phyloP scores from a whole-genome alignment of 2,797 vertebrate genomes.

The Lacerta bilineata region DNA sequence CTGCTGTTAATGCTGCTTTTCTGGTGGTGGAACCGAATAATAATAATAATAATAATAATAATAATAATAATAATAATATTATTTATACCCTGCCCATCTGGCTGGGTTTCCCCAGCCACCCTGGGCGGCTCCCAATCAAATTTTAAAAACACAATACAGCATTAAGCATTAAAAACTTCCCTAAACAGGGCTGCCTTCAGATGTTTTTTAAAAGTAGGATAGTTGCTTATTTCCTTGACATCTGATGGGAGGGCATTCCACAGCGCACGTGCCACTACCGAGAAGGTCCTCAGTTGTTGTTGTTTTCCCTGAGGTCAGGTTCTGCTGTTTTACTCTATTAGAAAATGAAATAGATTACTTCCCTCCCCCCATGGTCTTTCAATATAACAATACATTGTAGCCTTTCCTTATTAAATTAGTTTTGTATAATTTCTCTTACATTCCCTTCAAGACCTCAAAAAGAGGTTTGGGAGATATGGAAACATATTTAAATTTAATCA shows the following conservation, averaged over 20 bases:
- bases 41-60: too few relatives aligned
- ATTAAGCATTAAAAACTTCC: too few relatives aligned
- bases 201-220: too few relatives aligned
- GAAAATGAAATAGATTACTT: neutral
- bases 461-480: neutral
- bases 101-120: too few relatives aligned
- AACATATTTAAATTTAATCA: constrained; percentile 1
- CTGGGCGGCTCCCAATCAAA: too few relatives aligned
- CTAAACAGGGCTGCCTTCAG: too few relatives aligned
- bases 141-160: too few relatives aligned
- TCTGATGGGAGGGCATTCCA: too few relatives aligned
- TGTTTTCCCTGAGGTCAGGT: neutral
- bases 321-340: neutral
- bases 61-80: neutral
- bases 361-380: neutral
- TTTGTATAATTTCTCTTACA: neutral
- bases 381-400: neutral
- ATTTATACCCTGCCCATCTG: too few relatives aligned
- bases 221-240: too few relatives aligned
- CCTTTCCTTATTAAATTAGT: neutral
- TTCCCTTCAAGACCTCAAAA: neutral
- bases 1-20: neutral
- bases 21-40: neutral
- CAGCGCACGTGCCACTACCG: too few relatives aligned
- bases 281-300: neutral